Evolutionary conservation across 1,140 invertebrate species (phyloP).

Genomic region (Ips nitidus): DNA sequence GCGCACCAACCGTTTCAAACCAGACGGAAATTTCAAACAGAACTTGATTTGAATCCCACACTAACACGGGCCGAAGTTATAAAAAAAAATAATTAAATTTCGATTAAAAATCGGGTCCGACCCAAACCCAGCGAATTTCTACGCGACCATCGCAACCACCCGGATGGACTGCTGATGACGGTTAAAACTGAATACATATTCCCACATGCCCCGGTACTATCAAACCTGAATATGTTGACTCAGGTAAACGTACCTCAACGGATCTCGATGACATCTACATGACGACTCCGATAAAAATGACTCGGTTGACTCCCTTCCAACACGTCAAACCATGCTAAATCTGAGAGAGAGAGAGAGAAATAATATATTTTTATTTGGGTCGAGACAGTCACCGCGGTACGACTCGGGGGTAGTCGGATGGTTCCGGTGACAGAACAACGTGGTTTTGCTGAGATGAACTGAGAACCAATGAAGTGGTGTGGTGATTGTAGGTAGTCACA

Average conservation of each 20-base stretch:
- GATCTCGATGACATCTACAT: slow-evolving; percentile 25
- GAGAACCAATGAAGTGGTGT: too few species aligned
- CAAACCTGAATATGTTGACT: slow-evolving; percentile 44
- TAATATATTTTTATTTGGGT: background rate
- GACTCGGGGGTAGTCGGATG: slow-evolving; percentile 6
- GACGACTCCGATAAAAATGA: slow-evolving; percentile 4
- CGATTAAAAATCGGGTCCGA: slow-evolving; percentile 24
- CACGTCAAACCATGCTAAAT: background rate
- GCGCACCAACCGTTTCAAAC: background rate
- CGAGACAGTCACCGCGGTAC: background rate
- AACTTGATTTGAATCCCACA: too few species aligned
- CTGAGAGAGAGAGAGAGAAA: background rate
- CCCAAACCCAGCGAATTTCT: background rate
- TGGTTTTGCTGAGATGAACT: background rate
- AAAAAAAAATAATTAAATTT: background rate
- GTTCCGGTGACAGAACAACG: slow-evolving; percentile 5
- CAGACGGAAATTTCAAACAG: background rate
- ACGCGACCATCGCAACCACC: slow-evolving; percentile 31
- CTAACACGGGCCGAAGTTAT: too few species aligned
- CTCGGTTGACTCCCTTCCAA: background rate
- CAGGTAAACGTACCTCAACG: slow-evolving; percentile 47
- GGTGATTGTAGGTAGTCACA: too few species aligned
- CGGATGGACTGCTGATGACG: slow-evolving; percentile 41
- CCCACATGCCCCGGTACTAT: slow-evolving; percentile 44
- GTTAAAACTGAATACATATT: slow-evolving; percentile 44